phyloP scores from a whole-genome alignment of 2,888 invertebrate genomes.

The Tiphia femorata region DNA sequence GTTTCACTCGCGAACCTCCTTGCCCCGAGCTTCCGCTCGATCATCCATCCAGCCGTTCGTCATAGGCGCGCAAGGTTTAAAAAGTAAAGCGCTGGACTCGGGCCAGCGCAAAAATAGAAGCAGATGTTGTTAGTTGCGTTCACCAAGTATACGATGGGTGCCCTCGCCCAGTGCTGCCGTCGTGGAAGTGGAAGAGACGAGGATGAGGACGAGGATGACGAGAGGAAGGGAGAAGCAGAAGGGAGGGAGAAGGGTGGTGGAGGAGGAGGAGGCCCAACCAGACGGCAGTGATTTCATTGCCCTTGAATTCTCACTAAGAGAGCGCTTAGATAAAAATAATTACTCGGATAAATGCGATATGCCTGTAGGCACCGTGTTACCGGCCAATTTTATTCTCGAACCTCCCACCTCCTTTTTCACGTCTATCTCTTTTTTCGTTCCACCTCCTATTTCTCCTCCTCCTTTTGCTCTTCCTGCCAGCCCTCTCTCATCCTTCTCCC shows the following conservation, averaged over 20 bases:
- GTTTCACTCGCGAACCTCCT: constrained; percentile 29
- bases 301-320: constrained; percentile 63
- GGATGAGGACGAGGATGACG: constrained; percentile 9
- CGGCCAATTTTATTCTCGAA: constrained; percentile 41
- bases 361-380: constrained; percentile 35
- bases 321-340: constrained; percentile 66
- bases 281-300: constrained; percentile 58
- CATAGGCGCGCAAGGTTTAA: constrained; percentile 58
- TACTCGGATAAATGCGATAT: constrained; percentile 55
- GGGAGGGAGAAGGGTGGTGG: constrained; percentile 1
- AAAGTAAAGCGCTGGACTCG: constrained; percentile 65
- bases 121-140: constrained; percentile 67
- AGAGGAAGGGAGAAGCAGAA: constrained; percentile 31
- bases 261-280: constrained; percentile 27
- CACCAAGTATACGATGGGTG: constrained; percentile 45
- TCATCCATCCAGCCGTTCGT: constrained; percentile 63
- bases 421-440: background rate
- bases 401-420: constrained; percentile 2
- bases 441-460: background rate
- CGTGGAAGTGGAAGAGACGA: constrained; percentile 17
- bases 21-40: constrained; percentile 47
- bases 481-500: background rate
- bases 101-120: constrained; percentile 69
- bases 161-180: constrained; percentile 21
- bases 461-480: background rate